Percentiles rank a stretch among this genome's conserved stretches.
Evolutionary conservation across 2,113 vertebrate genomes (phyloP).

Genomic region (Phaetusa simplex): DNA sequence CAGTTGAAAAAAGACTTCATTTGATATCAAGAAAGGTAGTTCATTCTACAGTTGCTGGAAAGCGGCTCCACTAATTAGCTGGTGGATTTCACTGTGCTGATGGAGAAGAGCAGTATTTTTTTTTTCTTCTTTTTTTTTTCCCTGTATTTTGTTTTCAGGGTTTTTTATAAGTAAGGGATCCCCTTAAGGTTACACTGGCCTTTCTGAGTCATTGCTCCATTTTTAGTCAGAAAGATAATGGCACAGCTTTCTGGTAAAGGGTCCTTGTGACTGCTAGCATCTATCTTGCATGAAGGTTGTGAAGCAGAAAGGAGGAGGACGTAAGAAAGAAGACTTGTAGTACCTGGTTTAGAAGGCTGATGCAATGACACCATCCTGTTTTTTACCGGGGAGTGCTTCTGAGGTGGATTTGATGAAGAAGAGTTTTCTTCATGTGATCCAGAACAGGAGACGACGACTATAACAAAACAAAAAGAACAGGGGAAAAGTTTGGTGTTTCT

Average conservation of each 20-base stretch:
- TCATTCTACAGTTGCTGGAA: not conserved
- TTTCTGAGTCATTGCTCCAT: not conserved
- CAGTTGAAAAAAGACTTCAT: not conserved
- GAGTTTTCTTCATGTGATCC: constrained; percentile 16
- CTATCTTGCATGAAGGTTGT: not conserved
- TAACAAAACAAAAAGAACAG: not conserved
- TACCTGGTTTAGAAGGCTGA: constrained; percentile 51
- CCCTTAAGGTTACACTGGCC: not conserved
- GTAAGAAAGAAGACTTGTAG: not conserved
- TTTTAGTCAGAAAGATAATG: not conserved
- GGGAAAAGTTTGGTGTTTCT: not conserved
- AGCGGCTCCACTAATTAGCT: not conserved
- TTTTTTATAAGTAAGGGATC: not conserved
- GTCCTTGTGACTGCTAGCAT: not conserved
- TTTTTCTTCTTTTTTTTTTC: not conserved
- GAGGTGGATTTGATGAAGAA: constrained; percentile 1
- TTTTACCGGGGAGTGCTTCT: not conserved
- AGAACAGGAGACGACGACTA: constrained; percentile 6
- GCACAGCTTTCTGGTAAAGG: not conserved
- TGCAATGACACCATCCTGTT: constrained; percentile 12
- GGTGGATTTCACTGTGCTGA: not conserved
- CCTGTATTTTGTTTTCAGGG: not conserved
- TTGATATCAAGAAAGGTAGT: not conserved
- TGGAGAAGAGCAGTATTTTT: not conserved
- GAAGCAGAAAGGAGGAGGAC: not conserved